Conservation (phyloP, 2,113 vertebrate genomes). For the Apaloderma vittatum region DNA sequence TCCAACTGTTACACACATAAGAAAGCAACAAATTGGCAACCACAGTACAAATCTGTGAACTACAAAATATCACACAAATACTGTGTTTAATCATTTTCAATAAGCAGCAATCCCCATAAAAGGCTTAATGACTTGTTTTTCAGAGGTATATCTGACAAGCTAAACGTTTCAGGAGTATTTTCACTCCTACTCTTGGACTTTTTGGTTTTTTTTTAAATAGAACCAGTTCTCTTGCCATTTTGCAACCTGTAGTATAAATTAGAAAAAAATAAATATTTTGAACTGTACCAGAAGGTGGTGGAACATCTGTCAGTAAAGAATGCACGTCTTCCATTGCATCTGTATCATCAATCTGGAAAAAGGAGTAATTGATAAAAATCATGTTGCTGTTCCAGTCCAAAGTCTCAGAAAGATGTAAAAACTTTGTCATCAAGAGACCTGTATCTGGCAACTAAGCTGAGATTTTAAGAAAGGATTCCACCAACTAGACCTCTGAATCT, state of each 20-base stretch:
- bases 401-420: not conserved
- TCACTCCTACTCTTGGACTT: not conserved
- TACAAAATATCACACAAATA: not conserved
- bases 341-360: constrained; percentile 93
- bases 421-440: not conserved
- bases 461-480: not conserved
- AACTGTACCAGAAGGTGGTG: constrained; percentile 88
- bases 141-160: not conserved
- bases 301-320: constrained; percentile 90
- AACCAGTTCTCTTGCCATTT: not conserved
- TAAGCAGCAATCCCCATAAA: not conserved
- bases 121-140: not conserved
- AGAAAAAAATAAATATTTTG: not conserved
- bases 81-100: not conserved
- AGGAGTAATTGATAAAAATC: not conserved
- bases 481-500: not conserved
- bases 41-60: not conserved
- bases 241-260: not conserved
- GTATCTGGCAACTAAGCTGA: not conserved
- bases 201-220: not conserved
- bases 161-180: not conserved
- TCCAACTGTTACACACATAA: not conserved
- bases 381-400: not conserved
- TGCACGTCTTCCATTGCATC: constrained; percentile 98
- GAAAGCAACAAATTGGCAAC: not conserved